These are phyloP conservation scores for Aphelocoma californica DNA, from an alignment of 2,797 vertebrate genomes.

Conservation along the genomic window DNA sequence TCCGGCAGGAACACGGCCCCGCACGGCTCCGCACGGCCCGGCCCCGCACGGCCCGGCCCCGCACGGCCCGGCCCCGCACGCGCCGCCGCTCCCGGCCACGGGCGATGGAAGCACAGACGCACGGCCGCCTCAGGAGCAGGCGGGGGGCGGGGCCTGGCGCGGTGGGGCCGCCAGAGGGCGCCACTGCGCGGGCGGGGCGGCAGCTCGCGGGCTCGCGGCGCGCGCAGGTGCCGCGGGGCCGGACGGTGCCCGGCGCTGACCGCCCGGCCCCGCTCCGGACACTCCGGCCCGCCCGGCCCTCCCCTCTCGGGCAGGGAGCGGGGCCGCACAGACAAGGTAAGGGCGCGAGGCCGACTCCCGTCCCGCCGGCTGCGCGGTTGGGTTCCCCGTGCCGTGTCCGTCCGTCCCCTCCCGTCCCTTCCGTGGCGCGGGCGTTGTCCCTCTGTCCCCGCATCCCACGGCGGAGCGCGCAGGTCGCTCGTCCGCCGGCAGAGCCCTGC, in stretches of 20 bases:
- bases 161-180: not conserved
- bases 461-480: not conserved
- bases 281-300: not conserved
- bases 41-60: too few species aligned
- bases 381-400: not conserved
- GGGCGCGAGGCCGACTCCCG: too few species aligned
- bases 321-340: not conserved
- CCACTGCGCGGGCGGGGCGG: not conserved
- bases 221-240: not conserved
- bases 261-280: not conserved
- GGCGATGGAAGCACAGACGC: not conserved
- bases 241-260: not conserved
- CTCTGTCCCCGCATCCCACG: accelerated
- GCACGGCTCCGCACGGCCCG: too few species aligned
- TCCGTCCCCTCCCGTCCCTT: too few species aligned
- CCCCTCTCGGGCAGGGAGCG: not conserved
- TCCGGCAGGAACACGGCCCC: too few species aligned
- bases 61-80: too few species aligned
- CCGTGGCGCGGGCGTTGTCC: not conserved
- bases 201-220: not conserved
- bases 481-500: not conserved
- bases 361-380: not conserved
- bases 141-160: not conserved
- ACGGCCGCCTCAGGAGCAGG: not conserved
- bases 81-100: too few species aligned